A percentile compares a stretch with the other conserved stretches of the same genome.
These are phyloP conservation scores for Pachypsylla venusta DNA, from an alignment of 1,140 invertebrate genomes.

Conservation along the genomic window DNA sequence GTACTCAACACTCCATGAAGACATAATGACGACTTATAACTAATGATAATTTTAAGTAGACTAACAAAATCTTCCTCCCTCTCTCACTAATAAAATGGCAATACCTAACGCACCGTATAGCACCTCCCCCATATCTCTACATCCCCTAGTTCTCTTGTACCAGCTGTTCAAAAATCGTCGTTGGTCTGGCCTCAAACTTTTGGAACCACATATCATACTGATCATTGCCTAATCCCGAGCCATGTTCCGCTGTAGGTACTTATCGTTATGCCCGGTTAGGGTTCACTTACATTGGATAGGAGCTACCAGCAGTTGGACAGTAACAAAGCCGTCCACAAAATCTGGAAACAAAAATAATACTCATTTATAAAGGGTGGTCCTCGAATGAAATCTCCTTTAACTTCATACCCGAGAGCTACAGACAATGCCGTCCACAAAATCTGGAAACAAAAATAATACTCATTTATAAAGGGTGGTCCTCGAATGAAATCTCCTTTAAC, in stretches of 20 bases:
- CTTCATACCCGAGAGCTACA: conserved; percentile 63
- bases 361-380: conserved; percentile 81
- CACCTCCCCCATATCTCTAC: no score
- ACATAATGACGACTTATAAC: no score
- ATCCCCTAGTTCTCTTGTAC: no score
- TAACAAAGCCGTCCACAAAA: no score
- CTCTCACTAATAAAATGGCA: background rate
- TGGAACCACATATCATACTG: background rate
- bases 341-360: no score
- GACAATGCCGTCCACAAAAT: conserved; percentile 81
- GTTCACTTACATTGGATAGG: conserved; percentile 69
- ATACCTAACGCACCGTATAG: background rate
- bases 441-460: conserved; percentile 36
- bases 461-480: conserved; percentile 63
- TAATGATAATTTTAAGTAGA: no score
- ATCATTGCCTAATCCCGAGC: background rate
- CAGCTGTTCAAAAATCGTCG: background rate
- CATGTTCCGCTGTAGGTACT: background rate
- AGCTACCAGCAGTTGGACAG: conserved; percentile 76
- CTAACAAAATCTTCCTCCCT: background rate
- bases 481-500: conserved; percentile 66
- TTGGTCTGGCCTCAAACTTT: background rate
- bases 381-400: conserved; percentile 65
- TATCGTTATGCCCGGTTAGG: no score
- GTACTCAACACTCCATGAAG: no score